Base-by-base conservation (phyloP, 1,140 invertebrate genomes). In the Macrotrachela quadricornifera region DNA sequence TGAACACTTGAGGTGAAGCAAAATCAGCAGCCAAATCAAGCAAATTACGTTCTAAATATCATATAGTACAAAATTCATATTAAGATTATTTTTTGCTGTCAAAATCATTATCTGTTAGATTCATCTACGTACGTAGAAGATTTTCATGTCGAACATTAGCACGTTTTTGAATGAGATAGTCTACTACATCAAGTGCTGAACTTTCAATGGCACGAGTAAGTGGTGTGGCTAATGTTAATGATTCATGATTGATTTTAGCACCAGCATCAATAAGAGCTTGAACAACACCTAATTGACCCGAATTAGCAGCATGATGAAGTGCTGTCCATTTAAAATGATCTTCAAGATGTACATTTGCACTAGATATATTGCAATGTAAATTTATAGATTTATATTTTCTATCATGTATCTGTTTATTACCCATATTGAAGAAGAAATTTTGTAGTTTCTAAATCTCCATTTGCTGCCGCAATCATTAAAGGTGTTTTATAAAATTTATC, bases 241-340 rank as follows among this genome's bases (percentile, higher is more conserved):
- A 59, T 15, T 60, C 41, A 9, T 65, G 64, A 47, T 71, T 66
- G 12, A 71, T 58, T 17, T 68, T 60, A n/a, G 67, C 69, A 53
- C 47, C 46, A 14, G 38, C 0, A 13, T 54, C 53, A 9, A 54
- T 46, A 10, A 54, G 21, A 36, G 49, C 17, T 49, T 54, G 49
- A 17, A 54, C 53, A 42, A 54, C 53, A 54, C 48, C 46, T 38
- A 49, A n/a, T 16, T 37, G 40, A 14, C 70, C 70, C 13, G 62
- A 57, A 57, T 71, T 68, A 55, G 65, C 68, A 3, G 69, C 70
- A 58, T 71, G 67, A 54, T 71, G 70, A 18, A 71, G 52, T 10
- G 70, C 65, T 43, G 69, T 69, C 70, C 70, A 71, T 51, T 69
- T 66, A 57, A 71, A 70, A 56, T 71, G 70, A 53, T 71, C 70